Conservation (phyloP, 2,113 vertebrate genomes). For the Prunella himalayana region DNA sequence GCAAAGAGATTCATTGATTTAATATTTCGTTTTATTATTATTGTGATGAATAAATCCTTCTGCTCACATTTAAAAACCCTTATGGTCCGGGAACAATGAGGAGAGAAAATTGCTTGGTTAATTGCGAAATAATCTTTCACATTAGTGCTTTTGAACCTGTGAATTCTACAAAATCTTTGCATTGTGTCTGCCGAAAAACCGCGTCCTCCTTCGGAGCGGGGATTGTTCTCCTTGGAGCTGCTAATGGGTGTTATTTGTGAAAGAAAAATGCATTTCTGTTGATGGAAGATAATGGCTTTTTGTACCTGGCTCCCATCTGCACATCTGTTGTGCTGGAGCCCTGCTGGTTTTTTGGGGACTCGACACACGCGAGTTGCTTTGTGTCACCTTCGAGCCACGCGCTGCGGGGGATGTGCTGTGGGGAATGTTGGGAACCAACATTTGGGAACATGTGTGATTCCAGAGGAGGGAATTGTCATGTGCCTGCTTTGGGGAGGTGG, state of each 20-base stretch:
- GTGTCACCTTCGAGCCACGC: rapidly evolving
- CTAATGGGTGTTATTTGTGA: neutral
- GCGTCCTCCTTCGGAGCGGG: neutral
- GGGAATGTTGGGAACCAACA: rapidly evolving
- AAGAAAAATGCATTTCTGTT: neutral
- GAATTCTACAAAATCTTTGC: neutral
- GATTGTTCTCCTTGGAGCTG: neutral
- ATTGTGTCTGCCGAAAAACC: neutral
- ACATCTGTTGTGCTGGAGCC: neutral
- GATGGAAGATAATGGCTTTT: neutral
- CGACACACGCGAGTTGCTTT: neutral
- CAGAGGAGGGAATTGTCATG: neutral
- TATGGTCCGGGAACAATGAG: slow-evolving; percentile 16
- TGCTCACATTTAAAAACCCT: slow-evolving; percentile 27
- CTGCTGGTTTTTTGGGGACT: neutral
- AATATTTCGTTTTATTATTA: slow-evolving; percentile 47
- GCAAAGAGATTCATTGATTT: slow-evolving; percentile 57
- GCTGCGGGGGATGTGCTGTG: rapidly evolving
- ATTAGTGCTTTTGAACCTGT: slow-evolving; percentile 6
- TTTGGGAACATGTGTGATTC: neutral
- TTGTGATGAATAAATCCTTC: slow-evolving; percentile 59
- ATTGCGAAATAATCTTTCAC: slow-evolving; percentile 34
- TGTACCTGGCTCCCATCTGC: neutral
- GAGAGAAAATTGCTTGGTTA: slow-evolving; percentile 50
- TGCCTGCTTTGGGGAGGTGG: neutral